These are phyloP conservation scores for Mesocricetus auratus DNA, from an alignment of 2,113 vertebrate genomes.

Conservation along the genomic window DNA sequence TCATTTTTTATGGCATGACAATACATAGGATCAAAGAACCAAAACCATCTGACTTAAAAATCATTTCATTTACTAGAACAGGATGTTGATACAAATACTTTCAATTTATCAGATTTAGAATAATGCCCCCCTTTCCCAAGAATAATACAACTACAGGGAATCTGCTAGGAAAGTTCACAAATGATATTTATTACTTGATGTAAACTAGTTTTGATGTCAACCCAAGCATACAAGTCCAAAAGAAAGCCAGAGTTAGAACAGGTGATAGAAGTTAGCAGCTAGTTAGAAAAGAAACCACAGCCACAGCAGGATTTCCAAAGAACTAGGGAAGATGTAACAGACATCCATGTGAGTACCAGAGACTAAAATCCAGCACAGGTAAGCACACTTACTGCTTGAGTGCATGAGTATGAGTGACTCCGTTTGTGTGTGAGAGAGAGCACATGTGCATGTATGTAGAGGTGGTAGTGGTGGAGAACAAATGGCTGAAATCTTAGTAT, in stretches of 20 bases:
- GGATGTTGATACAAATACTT: constrained; percentile 40
- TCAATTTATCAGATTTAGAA: constrained; percentile 46
- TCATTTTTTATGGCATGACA: constrained; percentile 45
- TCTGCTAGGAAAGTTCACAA: constrained; percentile 39
- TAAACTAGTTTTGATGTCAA: constrained; percentile 61
- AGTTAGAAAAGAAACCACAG: constrained; percentile 17
- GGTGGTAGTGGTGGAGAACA: neutral
- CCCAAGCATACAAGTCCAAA: constrained; percentile 51
- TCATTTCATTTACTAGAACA: constrained; percentile 18
- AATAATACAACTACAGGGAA: constrained; percentile 50
- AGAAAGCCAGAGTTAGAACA: constrained; percentile 33
- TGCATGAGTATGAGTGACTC: neutral
- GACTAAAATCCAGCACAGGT: neutral
- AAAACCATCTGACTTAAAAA: constrained; percentile 40
- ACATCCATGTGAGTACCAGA: neutral
- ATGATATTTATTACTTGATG: constrained; percentile 58
- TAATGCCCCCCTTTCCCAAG: constrained; percentile 37
- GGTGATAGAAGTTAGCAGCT: neutral
- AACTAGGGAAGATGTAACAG: constrained; percentile 29
- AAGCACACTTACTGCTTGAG: neutral
- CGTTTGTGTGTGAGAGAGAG: neutral
- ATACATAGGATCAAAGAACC: neutral
- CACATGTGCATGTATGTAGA: neutral
- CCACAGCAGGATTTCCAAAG: neutral
- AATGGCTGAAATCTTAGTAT: neutral